A percentile compares a stretch with the other conserved stretches of the same genome.
phyloP scores from a whole-genome alignment of 1,140 invertebrate species.

The Aporrectodea caliginosa region DNA sequence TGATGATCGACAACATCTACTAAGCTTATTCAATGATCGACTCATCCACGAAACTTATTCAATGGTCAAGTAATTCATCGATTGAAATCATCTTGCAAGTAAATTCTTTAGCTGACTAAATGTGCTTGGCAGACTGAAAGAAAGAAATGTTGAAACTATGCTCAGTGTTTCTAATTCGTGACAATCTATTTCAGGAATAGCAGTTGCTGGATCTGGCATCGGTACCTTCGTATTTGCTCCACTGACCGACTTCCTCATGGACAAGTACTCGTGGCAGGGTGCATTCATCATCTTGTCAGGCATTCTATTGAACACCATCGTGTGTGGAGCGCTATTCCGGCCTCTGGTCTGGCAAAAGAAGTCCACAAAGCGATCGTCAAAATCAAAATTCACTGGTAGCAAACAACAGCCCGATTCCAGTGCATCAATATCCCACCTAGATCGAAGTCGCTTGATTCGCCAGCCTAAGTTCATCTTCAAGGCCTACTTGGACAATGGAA shows the following conservation, averaged over 20 bases:
- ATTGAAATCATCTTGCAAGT: no score
- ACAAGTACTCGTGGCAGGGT: constrained; percentile 50
- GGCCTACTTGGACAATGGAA: neutral
- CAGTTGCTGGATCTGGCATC: constrained; percentile 58
- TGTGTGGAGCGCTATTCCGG: constrained; percentile 76
- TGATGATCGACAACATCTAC: no score
- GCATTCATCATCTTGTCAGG: constrained; percentile 76
- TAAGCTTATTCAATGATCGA: no score
- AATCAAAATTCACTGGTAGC: neutral
- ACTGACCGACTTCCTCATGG: constrained; percentile 46
- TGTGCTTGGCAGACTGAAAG: no score
- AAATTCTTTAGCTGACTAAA: no score
- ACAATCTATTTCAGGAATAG: constrained; percentile 70
- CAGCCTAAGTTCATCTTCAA: neutral
- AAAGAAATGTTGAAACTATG: no score
- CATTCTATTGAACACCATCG: constrained; percentile 70
- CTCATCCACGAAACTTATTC: no score
- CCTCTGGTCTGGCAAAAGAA: constrained; percentile 64
- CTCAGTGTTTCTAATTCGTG: no score
- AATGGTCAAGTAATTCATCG: no score
- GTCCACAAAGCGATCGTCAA: constrained; percentile 5
- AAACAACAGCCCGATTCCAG: no score
- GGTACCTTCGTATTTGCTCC: constrained; percentile 53
- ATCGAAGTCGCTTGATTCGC: neutral
- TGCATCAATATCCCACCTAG: neutral